Conservation (phyloP, 2,113 vertebrate species). For the Cryptomyrus ogoouensis region DNA sequence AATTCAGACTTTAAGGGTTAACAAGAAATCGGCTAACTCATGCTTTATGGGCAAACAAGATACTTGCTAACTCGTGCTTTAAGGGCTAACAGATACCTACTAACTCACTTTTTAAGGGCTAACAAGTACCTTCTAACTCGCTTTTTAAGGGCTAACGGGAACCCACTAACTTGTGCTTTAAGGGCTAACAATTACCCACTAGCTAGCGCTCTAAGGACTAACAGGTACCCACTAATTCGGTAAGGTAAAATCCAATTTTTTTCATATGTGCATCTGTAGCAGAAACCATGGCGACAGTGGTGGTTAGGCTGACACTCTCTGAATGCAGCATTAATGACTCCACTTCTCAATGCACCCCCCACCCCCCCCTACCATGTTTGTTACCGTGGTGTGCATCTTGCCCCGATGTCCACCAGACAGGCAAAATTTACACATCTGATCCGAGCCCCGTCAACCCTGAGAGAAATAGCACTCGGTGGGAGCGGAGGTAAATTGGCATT, state of each 20-base stretch:
- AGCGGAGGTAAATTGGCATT: conserved; percentile 25
- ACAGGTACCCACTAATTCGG: not conserved
- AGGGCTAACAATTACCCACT: not conserved
- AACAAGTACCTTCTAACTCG: not conserved
- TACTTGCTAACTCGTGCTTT: not conserved
- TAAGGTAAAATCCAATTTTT: not conserved
- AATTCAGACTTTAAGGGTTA: not conserved
- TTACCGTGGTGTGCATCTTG: not conserved
- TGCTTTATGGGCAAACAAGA: not conserved
- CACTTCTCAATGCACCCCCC: not conserved
- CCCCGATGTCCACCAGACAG: conserved; percentile 30
- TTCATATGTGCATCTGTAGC: not conserved
- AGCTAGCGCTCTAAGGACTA: not conserved
- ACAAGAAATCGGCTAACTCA: not conserved
- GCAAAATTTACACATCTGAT: conserved; percentile 50
- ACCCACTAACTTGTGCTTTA: not conserved
- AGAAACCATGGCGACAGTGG: not conserved
- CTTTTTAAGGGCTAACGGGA: not conserved
- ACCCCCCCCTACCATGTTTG: not conserved
- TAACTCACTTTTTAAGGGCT: not conserved
- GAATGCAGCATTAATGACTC: not conserved
- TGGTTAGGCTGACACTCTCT: not conserved
- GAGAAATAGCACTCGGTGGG: conserved; percentile 24
- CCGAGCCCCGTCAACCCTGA: conserved; percentile 43
- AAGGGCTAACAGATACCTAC: not conserved